phyloP scores from a whole-genome alignment of 2,113 vertebrate species.

The Anthoscopus minutus region DNA sequence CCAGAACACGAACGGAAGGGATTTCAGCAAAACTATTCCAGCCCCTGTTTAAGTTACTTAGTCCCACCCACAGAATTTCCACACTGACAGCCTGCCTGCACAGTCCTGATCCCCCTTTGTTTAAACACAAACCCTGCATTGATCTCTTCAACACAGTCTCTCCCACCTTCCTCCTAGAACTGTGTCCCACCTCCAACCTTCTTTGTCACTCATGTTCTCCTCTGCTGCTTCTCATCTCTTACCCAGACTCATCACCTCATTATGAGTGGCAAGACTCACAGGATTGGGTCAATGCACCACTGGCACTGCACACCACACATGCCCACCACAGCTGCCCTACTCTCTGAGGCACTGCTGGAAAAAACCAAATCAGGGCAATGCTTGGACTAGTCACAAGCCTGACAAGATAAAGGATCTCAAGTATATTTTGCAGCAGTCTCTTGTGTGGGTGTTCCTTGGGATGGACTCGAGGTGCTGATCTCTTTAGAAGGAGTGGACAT shows the following conservation, averaged over 20 bases:
- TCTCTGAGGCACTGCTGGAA: neutral
- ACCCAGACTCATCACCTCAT: neutral
- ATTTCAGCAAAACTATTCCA: neutral
- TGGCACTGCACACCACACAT: neutral
- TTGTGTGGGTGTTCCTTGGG: rapidly evolving
- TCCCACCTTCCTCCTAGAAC: neutral
- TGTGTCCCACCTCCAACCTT: neutral
- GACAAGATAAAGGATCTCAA: neutral
- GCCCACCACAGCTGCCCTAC: neutral
- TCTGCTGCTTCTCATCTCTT: neutral
- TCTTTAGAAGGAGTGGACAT: neutral
- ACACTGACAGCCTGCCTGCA: neutral
- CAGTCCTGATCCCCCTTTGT: neutral
- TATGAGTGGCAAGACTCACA: neutral
- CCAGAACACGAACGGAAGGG: neutral
- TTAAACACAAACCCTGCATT: neutral
- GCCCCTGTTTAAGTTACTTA: neutral
- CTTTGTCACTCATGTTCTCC: neutral
- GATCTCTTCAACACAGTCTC: neutral
- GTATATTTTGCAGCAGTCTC: neutral
- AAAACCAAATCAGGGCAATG: neutral
- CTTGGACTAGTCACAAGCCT: neutral
- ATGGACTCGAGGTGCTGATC: neutral
- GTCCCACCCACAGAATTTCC: neutral
- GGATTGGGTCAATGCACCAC: neutral